These are phyloP conservation scores for Notechis scutatus DNA, from an alignment of 2,113 vertebrate species.

Conservation along the genomic window DNA sequence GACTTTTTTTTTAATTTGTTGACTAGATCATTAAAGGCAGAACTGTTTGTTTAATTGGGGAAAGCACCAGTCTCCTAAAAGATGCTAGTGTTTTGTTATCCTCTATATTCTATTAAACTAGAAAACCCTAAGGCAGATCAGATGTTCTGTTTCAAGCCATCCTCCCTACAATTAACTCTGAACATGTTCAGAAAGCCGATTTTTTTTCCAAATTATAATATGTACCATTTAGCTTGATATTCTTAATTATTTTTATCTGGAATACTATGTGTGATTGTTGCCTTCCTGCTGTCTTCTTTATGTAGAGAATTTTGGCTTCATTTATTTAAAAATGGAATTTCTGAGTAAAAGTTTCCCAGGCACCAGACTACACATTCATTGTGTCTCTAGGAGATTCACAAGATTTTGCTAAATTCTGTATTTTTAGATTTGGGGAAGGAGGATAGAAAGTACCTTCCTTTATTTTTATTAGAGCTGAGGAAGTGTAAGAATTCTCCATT, in stretches of 20 bases:
- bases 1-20: not conserved
- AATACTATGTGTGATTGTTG: not conserved
- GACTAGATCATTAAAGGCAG: not conserved
- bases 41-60: not conserved
- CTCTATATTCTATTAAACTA: not conserved
- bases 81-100: not conserved
- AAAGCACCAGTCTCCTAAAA: not conserved
- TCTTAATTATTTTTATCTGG: not conserved
- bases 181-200: not conserved
- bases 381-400: not conserved
- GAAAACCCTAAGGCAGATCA: not conserved
- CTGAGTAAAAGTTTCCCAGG: not conserved
- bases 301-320: not conserved
- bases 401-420: not conserved
- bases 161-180: not conserved
- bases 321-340: not conserved
- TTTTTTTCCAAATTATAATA: not conserved
- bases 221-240: not conserved
- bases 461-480: not conserved
- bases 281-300: not conserved
- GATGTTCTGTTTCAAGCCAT: not conserved
- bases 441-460: not conserved
- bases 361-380: not conserved
- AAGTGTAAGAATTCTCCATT: not conserved
- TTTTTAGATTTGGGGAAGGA: not conserved